These are phyloP conservation scores for Psettodes erumei DNA, from an alignment of 2,113 vertebrate species.

Conservation along the genomic window DNA sequence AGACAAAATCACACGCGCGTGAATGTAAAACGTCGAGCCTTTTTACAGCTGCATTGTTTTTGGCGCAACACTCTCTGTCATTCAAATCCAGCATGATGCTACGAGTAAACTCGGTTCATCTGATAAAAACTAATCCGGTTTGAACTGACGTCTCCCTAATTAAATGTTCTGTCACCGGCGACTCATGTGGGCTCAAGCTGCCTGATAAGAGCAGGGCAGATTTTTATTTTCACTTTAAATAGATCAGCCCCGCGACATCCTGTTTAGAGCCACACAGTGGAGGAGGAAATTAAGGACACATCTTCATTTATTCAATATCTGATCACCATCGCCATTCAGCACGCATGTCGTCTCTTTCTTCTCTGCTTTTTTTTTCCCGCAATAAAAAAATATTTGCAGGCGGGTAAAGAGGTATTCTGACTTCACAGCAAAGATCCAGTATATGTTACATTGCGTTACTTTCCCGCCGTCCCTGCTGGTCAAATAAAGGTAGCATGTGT, in stretches of 20 bases:
- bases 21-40: too few species aligned
- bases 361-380: too few species aligned
- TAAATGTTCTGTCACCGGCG: background rate
- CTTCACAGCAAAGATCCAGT: too few species aligned
- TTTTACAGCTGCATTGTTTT: too few species aligned
- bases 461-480: too few species aligned
- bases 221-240: background rate
- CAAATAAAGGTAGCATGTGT: background rate
- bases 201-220: background rate
- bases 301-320: background rate
- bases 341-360: too few species aligned
- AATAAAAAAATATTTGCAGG: too few species aligned
- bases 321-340: background rate
- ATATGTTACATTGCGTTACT: too few species aligned
- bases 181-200: background rate
- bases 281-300: background rate
- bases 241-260: background rate
- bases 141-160: background rate
- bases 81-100: background rate
- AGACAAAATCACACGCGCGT: too few species aligned
- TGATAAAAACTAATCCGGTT: constrained; percentile 17
- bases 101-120: background rate
- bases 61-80: background rate
- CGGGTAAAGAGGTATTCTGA: too few species aligned
- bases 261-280: background rate